Evolutionary conservation across 2,797 vertebrate genomes (phyloP), one percentile per base, ranked within the genome.

Genomic region (Gephyroberyx darwinii): DNA sequence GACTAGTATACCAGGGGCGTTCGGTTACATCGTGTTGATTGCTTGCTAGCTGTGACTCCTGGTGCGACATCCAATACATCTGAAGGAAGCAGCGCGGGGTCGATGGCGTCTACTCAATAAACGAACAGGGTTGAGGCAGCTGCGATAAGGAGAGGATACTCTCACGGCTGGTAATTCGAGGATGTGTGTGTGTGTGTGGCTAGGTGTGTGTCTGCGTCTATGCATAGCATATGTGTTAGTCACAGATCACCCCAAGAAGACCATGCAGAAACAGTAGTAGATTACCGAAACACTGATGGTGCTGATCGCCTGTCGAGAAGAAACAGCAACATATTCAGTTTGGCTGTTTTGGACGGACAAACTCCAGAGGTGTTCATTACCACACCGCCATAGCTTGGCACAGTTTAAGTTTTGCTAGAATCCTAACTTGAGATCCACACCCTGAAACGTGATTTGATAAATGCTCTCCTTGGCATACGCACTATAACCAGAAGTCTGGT

Each of bases 231-330:
- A 68, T n/a, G 61, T 69, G 84, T 90, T 90, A 91, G 84, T 86
- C 63, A 83, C 53, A 78, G 60, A 75, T 78, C 77, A 89, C 84
- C 64, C 74, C 75, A 78, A 65, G 52, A 86, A 86, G 84, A 76
- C 65, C 91, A 89, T 93, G 93, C 92, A 83, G 65, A 72, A 30
- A 65, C 74, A 71, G 37, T 77, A 62, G 69, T 61, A 68, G 62
- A 74, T 93, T 94, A 94, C 93, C 93, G 90, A 90, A 80, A 94
- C 74, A 79, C 92, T 93, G 92, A 94, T 92, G 87, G 84, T 91
- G 81, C 69, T 72, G 91, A 94, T 94, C 59, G 92, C 93, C 93
- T 94, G 92, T 90, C 78, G 39, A 74, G 80, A 64, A 77, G 81
- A 88, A 86, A 88, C 3, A 54, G 67, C 5, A 26, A 69, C 60